Conservation (phyloP, 2,113 vertebrate genomes). For the Phylloscopus trochiloides region DNA sequence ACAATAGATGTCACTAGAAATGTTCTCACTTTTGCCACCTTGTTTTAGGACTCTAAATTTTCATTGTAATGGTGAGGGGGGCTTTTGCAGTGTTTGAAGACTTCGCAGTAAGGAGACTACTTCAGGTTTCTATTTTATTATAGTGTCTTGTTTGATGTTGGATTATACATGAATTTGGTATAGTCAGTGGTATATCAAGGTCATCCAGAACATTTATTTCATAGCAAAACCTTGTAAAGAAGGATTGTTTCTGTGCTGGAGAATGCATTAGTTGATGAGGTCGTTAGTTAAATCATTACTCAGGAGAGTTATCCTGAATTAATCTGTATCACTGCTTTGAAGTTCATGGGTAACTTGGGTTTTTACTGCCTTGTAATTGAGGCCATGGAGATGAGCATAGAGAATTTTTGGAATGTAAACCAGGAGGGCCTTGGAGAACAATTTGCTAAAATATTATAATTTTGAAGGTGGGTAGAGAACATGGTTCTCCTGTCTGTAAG, state of each 20-base stretch:
- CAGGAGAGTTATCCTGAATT: not conserved
- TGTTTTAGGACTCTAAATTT: not conserved
- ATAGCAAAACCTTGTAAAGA: not conserved
- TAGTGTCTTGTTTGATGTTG: not conserved
- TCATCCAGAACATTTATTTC: not conserved
- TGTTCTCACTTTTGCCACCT: not conserved
- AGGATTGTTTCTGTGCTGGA: not conserved
- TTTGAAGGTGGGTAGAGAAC: not conserved
- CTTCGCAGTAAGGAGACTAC: not conserved
- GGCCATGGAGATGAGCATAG: not conserved
- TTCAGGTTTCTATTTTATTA: not conserved
- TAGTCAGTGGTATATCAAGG: not conserved
- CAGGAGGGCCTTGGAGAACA: not conserved
- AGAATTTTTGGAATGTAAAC: not conserved
- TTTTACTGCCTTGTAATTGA: not conserved
- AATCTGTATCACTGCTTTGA: constrained; percentile 5
- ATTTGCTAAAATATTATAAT: not conserved
- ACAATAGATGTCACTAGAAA: not conserved
- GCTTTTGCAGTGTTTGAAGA: not conserved
- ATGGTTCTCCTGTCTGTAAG: not conserved
- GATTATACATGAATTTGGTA: not conserved
- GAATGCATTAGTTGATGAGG: not conserved
- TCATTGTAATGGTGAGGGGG: accelerated
- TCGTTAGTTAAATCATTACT: not conserved
- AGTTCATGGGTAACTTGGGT: not conserved